A percentile compares a stretch with the other conserved stretches of the same genome.
These are phyloP conservation scores for Burhinus bistriatus DNA, from an alignment of 2,113 vertebrate species.

Conservation along the genomic window DNA sequence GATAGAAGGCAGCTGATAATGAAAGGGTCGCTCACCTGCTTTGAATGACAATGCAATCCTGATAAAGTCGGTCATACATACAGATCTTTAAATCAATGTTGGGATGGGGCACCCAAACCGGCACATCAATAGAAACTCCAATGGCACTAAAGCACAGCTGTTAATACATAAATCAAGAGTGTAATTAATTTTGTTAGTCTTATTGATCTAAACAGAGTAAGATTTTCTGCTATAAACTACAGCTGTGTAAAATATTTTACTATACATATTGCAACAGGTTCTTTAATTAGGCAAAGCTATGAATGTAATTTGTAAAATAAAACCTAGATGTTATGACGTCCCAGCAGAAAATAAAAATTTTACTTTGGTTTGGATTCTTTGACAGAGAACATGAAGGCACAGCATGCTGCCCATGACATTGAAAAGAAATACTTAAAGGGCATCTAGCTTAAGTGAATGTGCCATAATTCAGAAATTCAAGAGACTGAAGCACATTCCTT, in stretches of 20 bases:
- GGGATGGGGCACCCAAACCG: constrained; percentile 81
- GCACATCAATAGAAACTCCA: constrained; percentile 74
- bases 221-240: background rate
- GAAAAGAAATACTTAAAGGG: background rate
- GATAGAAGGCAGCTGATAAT: background rate
- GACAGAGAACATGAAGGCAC: background rate
- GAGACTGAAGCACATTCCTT: background rate
- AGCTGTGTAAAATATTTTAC: background rate
- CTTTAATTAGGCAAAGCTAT: background rate
- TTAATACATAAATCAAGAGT: background rate
- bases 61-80: constrained; percentile 85
- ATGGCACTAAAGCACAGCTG: constrained; percentile 70
- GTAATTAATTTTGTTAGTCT: background rate
- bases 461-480: background rate
- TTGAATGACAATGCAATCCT: constrained; percentile 77
- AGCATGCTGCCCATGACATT: background rate
- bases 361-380: background rate
- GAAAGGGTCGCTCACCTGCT: constrained; percentile 77
- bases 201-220: background rate
- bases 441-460: background rate
- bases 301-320: background rate
- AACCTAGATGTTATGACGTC: background rate
- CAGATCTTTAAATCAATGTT: constrained; percentile 89
- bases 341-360: background rate
- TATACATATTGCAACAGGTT: background rate